Percentiles rank a stretch among this genome's conserved stretches.
Conservation (phyloP, 2,113 vertebrate species). For the Dolichotis patagonum region DNA sequence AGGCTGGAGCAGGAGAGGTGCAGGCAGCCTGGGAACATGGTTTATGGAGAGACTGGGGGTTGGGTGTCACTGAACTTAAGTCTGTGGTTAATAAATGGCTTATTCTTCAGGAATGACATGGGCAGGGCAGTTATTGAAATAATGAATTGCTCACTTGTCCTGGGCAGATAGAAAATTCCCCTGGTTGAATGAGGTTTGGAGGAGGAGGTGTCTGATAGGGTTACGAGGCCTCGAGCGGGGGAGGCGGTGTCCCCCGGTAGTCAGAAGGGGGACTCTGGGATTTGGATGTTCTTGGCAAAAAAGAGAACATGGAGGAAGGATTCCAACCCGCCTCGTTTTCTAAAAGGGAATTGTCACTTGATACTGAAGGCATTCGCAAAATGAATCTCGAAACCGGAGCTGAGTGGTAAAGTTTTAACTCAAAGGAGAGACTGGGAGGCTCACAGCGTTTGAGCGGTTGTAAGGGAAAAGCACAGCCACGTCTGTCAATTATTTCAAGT, state of each 20-base stretch:
- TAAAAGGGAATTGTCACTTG: not conserved
- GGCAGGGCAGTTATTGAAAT: constrained; percentile 84
- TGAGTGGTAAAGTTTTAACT: not conserved
- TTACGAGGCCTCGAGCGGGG: not conserved
- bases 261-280: not conserved
- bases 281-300: not conserved
- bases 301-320: not conserved
- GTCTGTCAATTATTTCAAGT: not conserved
- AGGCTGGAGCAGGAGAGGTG: not conserved
- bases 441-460: not conserved
- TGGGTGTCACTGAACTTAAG: constrained; percentile 46
- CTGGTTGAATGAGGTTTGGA: not conserved
- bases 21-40: not conserved
- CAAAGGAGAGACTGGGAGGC: not conserved
- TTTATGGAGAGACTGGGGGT: not conserved
- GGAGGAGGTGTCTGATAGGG: not conserved
- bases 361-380: constrained; percentile 37
- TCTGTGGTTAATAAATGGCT: constrained; percentile 30
- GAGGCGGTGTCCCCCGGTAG: rapidly evolving
- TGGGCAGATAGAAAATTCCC: constrained; percentile 62
- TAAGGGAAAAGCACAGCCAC: not conserved
- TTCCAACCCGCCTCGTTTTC: not conserved
- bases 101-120: constrained; percentile 51
- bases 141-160: constrained; percentile 86
- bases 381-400: constrained; percentile 1